phyloP scores from a whole-genome alignment of 2,113 vertebrate species.

The Dermatemys mawii region DNA sequence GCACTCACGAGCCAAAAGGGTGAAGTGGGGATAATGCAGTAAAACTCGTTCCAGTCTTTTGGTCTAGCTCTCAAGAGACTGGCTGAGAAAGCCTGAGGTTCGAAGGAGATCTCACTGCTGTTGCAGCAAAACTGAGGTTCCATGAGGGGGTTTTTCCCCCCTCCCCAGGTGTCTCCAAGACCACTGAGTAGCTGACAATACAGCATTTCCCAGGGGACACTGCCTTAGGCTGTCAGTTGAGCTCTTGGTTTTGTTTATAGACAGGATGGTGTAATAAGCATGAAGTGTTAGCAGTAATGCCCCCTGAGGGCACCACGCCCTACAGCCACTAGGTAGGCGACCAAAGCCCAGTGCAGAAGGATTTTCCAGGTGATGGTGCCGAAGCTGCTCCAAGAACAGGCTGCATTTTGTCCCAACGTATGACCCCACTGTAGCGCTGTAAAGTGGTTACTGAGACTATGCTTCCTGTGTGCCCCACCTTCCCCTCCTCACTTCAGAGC shows the following conservation, averaged over 20 bases:
- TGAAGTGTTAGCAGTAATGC: neutral
- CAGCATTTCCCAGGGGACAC: neutral
- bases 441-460: neutral
- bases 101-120: neutral
- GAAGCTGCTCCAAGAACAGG: neutral
- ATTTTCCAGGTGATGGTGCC: neutral
- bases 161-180: neutral
- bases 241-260: neutral
- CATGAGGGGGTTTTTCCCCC: neutral
- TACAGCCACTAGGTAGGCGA: fast-evolving
- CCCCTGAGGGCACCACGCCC: neutral
- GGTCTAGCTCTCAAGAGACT: neutral
- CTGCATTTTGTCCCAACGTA: neutral
- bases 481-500: neutral
- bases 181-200: neutral
- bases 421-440: fast-evolving
- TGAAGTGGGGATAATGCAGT: neutral
- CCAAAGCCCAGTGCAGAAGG: neutral
- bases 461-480: fast-evolving
- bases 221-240: neutral
- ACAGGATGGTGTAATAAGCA: neutral
- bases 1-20: neutral
- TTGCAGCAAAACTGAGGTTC: neutral
- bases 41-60: neutral
- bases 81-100: neutral